These are phyloP conservation scores for Eunapius fragilis DNA, from an alignment of 37 sponge, comb jelly and placozoan species.

Conservation along the genomic window DNA sequence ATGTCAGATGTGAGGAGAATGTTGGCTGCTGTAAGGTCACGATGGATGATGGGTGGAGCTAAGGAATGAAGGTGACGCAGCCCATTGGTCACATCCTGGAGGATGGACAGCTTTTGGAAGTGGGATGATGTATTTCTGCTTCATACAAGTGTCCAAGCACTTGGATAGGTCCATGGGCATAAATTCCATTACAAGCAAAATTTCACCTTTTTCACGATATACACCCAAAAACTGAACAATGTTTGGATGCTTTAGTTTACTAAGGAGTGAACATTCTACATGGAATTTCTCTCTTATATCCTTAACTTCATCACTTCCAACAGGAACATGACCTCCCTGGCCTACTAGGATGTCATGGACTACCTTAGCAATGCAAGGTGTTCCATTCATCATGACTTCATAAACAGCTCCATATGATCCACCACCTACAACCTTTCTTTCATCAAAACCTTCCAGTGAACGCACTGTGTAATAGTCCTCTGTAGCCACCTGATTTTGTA, in stretches of 20 bases:
- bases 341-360: conserved; percentile 44
- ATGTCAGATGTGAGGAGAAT: conserved; percentile 3
- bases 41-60: conserved; percentile 2
- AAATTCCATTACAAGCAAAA: neutral
- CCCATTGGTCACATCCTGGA: neutral
- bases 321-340: neutral
- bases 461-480: neutral
- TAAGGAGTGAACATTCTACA: neutral
- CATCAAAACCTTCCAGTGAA: conserved; percentile 4
- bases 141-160: neutral
- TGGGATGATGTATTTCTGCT: neutral
- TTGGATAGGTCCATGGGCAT: neutral
- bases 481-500: neutral
- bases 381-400: conserved; percentile 41
- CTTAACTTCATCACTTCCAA: too few relatives aligned
- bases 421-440: conserved; percentile 22
- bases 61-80: neutral
- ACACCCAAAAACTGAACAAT: conserved; percentile 30
- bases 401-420: conserved; percentile 51
- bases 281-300: conserved; percentile 7
- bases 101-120: conserved; percentile 18
- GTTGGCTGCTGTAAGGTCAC: conserved; percentile 4
- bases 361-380: conserved; percentile 44
- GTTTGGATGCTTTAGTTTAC: conserved; percentile 1
- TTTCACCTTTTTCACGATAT: conserved; percentile 1